A percentile compares a stretch with the other conserved stretches of the same genome.
phyloP scores from a whole-genome alignment of 2,797 vertebrate genomes.

The Micropoecilia bifurca region DNA sequence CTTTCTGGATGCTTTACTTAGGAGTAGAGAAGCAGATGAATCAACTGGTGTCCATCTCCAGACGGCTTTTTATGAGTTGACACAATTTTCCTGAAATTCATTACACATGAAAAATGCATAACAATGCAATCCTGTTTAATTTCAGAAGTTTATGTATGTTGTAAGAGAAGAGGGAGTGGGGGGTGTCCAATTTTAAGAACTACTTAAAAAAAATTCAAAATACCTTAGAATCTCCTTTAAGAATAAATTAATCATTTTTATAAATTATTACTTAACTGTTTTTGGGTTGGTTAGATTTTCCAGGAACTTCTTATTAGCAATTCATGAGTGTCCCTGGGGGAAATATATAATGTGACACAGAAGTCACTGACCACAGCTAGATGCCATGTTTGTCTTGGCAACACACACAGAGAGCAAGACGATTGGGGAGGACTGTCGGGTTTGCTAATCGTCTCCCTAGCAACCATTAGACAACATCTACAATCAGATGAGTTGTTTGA shows the following conservation, averaged over 20 bases:
- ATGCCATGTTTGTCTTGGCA: background rate
- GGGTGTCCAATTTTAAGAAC: background rate
- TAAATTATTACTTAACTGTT: background rate
- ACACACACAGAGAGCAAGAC: background rate
- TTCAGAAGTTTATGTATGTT: background rate
- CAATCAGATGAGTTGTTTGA: too few relatives aligned
- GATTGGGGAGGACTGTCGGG: too few relatives aligned
- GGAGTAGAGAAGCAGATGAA: too few relatives aligned
- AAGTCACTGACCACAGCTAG: background rate
- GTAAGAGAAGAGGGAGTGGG: too few relatives aligned
- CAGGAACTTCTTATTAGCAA: background rate
- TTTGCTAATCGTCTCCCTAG: too few relatives aligned
- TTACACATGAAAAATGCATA: background rate
- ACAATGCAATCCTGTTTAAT: background rate
- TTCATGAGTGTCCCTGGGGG: background rate
- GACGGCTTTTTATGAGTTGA: background rate
- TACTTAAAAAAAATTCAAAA: background rate
- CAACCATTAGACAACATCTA: too few relatives aligned
- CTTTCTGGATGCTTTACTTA: constrained; percentile 30
- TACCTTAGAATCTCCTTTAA: background rate
- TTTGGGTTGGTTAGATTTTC: background rate
- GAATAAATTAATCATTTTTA: background rate
- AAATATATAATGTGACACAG: background rate
- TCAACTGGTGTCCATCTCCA: background rate
- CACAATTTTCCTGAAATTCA: background rate